phyloP scores from a whole-genome alignment of 2,113 vertebrate genomes.

The Nycticebus coucang region DNA sequence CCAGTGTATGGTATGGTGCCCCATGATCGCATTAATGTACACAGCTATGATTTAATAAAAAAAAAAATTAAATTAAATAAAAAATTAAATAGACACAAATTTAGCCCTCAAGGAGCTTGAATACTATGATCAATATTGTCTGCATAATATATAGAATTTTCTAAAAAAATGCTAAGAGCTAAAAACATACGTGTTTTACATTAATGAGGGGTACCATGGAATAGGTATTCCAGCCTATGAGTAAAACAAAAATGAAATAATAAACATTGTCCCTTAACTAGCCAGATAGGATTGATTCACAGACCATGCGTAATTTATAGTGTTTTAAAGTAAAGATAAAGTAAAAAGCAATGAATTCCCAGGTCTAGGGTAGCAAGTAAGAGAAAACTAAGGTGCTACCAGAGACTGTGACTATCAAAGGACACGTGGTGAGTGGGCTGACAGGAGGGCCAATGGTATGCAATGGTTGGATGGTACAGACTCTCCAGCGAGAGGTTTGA shows the following conservation, averaged over 20 bases:
- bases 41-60: too few species aligned
- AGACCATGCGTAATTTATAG: not conserved
- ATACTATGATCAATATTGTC: not conserved
- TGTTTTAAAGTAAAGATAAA: not conserved
- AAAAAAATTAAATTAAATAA: too few species aligned
- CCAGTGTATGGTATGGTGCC: too few species aligned
- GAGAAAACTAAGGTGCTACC: not conserved
- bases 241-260: slow-evolving; percentile 5
- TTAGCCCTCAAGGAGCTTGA: not conserved
- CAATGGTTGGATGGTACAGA: too few species aligned
- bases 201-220: not conserved
- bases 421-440: accelerated
- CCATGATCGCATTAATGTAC: too few species aligned
- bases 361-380: not conserved
- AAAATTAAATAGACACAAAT: not conserved
- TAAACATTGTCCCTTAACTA: not conserved
- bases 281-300: not conserved
- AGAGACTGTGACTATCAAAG: not conserved
- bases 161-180: not conserved
- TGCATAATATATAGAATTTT: not conserved
- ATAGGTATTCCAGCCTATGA: not conserved
- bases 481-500: not conserved
- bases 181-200: not conserved
- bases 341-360: not conserved
- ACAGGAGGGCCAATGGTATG: too few species aligned